Evolutionary conservation across 2,113 vertebrate species (phyloP), one percentile per base, ranked within the genome.

Genomic region (Archilochus colubris): DNA sequence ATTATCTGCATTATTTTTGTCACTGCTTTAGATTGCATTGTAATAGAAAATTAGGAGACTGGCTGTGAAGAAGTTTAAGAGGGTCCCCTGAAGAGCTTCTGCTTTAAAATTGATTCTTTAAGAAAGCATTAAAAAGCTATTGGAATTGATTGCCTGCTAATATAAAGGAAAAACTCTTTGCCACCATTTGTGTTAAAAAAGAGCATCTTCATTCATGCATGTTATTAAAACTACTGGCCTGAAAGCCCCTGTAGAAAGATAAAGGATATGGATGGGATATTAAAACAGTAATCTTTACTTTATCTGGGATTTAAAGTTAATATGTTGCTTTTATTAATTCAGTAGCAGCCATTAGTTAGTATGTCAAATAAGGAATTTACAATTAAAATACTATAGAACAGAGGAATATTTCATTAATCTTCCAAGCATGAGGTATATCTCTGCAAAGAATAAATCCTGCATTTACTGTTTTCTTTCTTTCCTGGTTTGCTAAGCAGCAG

Each of bases 1-100:
- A 98, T 98, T 98, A 98, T 98, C 98, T 98, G 98, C 98, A 98
- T 98, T 98, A 98, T 98, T 98, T 98, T 98, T 98, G 97, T 98
- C 97, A 96, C 97, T 97, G 96, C 92, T 98, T 97, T 98, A 98
- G 97, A 98, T 98, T 97, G 97, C 97, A 98, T 98, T 98, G 97
- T 97, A 98, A 98, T 97, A 97, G 97, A 97, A 98, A 98, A 98
- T 98, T 98, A 98, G 97, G 97, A 98, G 95, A 96, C 97, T 68
- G 96, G 88, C 96, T 97, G 95, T 97, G 98, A 98, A 97, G 97
- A 98, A 98, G 98, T 98, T 98, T 96, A 97, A 98, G 96, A 97
- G 85, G 97, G 97, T 98, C 97, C 97, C 97, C 98, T 97, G 97
- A 98, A 98, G 98, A 98, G 97, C 84, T 94, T 97, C 97, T 98